Evolutionary conservation across 1,140 invertebrate genomes (phyloP), one percentile per base, ranked within the genome.

Genomic region (Drosophila gunungcola): DNA sequence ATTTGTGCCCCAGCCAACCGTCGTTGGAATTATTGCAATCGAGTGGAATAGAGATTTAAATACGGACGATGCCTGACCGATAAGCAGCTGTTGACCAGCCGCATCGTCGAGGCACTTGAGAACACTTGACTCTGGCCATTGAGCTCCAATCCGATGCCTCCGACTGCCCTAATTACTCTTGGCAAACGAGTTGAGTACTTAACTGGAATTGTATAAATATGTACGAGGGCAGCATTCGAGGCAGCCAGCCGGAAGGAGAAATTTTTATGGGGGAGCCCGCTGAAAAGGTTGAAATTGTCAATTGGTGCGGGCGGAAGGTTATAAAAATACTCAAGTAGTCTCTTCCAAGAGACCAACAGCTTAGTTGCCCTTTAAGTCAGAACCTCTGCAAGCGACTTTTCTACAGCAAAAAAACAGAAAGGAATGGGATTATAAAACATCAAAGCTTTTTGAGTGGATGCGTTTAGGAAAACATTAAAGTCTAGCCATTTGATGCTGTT

Each of bases 401-500:
- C 4, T 45, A 25, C 56, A 54, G 27, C 12, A 56, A 36, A 11
- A 55, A 36, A 53, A 43, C 16, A 21, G 16, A 52, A 48, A 10
- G 25, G 7, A 1, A 25, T 7, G 42, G 45, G 54, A 49, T 41
- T 41, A 60, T 64, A 61, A 68, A 76, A 86, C 74, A 88, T 86
- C 82, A 86, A 86, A 86, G 82, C 32, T 75, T 79, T 60, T 68
- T 78, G 78, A 82, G 83, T 76, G 83, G 57, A 86, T 82, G 68
- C 75, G 74, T 75, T 88, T 70, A 52, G 52, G 53, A 25, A 88
- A 86, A 74, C 70, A 76, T 82, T 78, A 82, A 82, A 82, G 77
- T 82, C 80, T 62, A 78, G 63, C 75, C 65, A 86, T 80, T 80
- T 60, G 45, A 43, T 36, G 46, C 52, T 54, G 60, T 68, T 79